Conservation (phyloP, 1,140 invertebrate species). For the Sinella curviseta region DNA sequence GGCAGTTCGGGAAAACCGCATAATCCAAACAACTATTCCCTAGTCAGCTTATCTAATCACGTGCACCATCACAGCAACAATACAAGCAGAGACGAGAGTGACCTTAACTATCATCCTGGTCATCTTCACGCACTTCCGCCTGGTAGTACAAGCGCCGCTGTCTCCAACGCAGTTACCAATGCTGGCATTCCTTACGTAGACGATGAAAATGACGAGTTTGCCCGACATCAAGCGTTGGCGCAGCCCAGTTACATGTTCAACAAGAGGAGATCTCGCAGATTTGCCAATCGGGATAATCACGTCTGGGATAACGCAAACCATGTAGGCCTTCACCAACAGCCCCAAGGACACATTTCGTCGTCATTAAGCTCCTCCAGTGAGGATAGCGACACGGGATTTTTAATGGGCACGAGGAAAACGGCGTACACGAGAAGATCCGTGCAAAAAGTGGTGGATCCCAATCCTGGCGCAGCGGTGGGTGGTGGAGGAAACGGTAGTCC, state of each 20-base stretch:
- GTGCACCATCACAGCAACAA: not conserved
- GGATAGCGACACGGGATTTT: conserved; percentile 23
- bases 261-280: not conserved
- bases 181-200: not conserved
- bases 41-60: conserved; percentile 22
- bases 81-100: not conserved
- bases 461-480: not conserved
- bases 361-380: not conserved
- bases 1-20: conserved; percentile 2
- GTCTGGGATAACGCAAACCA: not conserved
- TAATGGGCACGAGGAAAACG: conserved; percentile 17
- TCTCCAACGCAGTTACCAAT: not conserved
- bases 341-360: not conserved
- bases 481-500: not conserved
- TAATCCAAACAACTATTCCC: conserved; percentile 9
- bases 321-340: not conserved
- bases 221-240: not conserved
- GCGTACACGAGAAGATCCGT: not conserved
- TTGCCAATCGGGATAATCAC: not conserved
- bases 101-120: not conserved
- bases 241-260: not conserved
- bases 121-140: not conserved
- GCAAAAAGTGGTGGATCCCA: not conserved
- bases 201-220: conserved; percentile 20
- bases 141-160: not conserved